Conservation (phyloP, 1,140 invertebrate species). For the Bombus pascuorum region DNA sequence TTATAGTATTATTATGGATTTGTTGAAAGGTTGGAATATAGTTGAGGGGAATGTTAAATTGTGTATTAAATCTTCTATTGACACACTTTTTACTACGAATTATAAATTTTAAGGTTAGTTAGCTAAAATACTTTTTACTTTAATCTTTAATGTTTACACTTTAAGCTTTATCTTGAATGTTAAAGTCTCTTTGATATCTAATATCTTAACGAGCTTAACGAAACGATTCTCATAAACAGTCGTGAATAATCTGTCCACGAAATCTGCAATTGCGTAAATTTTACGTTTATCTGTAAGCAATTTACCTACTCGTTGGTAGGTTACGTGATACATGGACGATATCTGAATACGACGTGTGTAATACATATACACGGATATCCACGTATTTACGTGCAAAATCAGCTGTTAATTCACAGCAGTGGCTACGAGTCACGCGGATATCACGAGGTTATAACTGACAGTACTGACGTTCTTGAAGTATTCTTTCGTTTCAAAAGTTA, state of each 20-base stretch:
- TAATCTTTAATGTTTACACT: too few relatives aligned
- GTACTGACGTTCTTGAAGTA: too few relatives aligned
- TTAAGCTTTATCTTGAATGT: too few relatives aligned
- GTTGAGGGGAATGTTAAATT: too few relatives aligned
- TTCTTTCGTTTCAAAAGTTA: too few relatives aligned
- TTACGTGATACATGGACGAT: not conserved
- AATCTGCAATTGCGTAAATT: not conserved
- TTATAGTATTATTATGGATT: too few relatives aligned
- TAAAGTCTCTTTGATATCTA: not conserved
- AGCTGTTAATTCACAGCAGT: constrained; percentile 61
- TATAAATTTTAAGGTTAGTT: too few relatives aligned
- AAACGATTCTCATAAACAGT: not conserved
- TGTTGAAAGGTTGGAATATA: too few relatives aligned
- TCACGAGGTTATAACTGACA: constrained; percentile 52
- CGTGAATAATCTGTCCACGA: not conserved
- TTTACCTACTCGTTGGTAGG: not conserved
- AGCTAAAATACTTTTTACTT: too few relatives aligned
- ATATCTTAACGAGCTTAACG: not conserved
- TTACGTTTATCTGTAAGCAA: not conserved
- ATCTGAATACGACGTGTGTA: constrained; percentile 3
- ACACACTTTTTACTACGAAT: too few relatives aligned
- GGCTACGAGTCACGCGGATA: constrained; percentile 63
- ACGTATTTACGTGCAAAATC: constrained; percentile 47
- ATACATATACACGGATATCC: constrained; percentile 4
- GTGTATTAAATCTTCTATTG: too few relatives aligned